These are phyloP conservation scores for Aphrocallistes beatrix DNA, from an alignment of 37 sponge, comb jelly and placozoan species.

Conservation along the genomic window DNA sequence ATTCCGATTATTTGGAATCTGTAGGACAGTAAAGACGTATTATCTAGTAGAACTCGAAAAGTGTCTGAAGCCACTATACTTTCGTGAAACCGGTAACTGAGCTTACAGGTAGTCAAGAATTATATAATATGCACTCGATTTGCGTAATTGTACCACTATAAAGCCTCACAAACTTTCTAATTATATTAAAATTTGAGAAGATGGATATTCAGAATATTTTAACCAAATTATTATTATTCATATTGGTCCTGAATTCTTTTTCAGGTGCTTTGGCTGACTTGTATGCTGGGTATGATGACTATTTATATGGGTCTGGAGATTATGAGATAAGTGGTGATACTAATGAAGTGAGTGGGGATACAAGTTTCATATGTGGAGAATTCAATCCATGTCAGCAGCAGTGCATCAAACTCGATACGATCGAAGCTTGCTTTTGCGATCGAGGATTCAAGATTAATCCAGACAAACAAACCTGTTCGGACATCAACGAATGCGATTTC, in stretches of 20 bases:
- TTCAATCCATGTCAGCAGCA: slow-evolving; percentile 5
- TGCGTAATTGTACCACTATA: no score
- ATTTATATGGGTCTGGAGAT: no score
- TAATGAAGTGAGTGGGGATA: not conserved
- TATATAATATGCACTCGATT: not conserved
- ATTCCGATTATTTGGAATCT: no score
- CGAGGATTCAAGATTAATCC: not conserved
- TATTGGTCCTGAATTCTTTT: no score
- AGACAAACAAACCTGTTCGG: slow-evolving; percentile 12
- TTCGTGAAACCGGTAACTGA: not conserved
- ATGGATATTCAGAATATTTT: not conserved
- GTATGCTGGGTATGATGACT: no score
- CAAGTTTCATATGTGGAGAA: not conserved
- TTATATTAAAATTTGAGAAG: not conserved
- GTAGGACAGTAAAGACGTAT: no score
- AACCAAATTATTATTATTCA: not conserved
- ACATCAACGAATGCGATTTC: not conserved
- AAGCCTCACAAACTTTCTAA: not conserved
- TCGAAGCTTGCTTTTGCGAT: not conserved
- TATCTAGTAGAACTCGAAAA: slow-evolving; percentile 10
- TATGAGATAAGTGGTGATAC: not conserved
- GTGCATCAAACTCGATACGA: not conserved
- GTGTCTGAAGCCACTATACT: not conserved
- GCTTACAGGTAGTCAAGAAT: not conserved
- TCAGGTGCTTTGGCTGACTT: no score